Percentiles rank a stretch among this genome's conserved stretches.
These are phyloP conservation scores for Ictidomys tridecemlineatus DNA, from an alignment of 2,113 vertebrate genomes.

Conservation along the genomic window DNA sequence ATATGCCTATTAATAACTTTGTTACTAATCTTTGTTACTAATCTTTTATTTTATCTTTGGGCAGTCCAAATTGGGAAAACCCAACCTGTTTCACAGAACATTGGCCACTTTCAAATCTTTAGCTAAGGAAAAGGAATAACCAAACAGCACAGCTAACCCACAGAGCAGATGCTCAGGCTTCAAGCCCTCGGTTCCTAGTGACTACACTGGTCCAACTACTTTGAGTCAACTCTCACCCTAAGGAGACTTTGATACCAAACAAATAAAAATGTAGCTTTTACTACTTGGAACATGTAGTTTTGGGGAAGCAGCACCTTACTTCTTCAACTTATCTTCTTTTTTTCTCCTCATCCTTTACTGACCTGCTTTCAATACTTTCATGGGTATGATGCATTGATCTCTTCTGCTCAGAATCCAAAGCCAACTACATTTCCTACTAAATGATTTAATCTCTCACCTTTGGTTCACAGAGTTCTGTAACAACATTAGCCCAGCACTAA, in stretches of 20 bases:
- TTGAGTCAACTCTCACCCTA: neutral
- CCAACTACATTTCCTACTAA: neutral
- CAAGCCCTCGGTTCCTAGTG: neutral
- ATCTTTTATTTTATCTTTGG: conserved; percentile 32
- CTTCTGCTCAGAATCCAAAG: conserved; percentile 4
- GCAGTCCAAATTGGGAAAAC: conserved; percentile 3
- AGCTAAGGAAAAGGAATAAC: neutral
- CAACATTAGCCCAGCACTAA: neutral
- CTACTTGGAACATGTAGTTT: conserved; percentile 56
- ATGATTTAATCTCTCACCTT: neutral
- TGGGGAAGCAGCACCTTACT: conserved; percentile 58
- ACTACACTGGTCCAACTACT: neutral
- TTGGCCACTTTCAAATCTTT: conserved; percentile 9
- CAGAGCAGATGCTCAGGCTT: neutral
- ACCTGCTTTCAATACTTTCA: neutral
- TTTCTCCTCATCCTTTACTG: neutral
- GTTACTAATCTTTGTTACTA: neutral
- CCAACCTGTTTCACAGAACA: neutral
- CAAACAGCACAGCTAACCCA: neutral
- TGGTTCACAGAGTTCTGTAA: neutral
- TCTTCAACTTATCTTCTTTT: neutral
- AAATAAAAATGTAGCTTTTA: conserved; percentile 70
- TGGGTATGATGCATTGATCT: neutral
- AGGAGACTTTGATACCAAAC: neutral
- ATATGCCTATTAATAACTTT: neutral